phyloP scores from a whole-genome alignment of 2,797 vertebrate genomes.

The Pipistrellus nathusii region DNA sequence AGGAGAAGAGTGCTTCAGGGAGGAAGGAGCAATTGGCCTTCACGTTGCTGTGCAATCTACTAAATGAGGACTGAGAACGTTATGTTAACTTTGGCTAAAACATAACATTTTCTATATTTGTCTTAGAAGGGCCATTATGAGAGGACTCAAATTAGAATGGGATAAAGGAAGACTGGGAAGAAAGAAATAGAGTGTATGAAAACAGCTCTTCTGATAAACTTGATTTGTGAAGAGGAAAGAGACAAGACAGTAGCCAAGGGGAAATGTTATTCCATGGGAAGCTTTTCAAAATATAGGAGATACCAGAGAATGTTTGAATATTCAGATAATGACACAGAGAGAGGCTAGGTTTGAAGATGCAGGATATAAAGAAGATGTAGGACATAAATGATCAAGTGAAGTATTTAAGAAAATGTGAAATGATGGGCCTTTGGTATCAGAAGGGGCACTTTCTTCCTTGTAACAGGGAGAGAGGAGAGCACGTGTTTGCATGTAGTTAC shows the following conservation, averaged over 20 bases:
- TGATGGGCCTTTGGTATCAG: neutral
- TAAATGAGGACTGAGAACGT: neutral
- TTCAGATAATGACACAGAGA: neutral
- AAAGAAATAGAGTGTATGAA: neutral
- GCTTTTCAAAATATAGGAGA: neutral
- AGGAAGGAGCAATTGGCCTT: neutral
- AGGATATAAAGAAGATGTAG: neutral
- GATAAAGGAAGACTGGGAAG: neutral
- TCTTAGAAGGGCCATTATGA: neutral
- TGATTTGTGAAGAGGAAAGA: neutral
- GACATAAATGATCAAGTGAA: neutral
- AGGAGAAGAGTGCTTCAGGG: neutral
- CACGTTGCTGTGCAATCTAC: neutral
- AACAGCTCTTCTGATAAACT: neutral
- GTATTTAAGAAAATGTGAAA: slow-evolving; percentile 7
- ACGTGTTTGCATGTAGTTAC: neutral
- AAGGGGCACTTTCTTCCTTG: neutral
- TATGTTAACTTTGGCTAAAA: neutral
- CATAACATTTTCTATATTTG: neutral
- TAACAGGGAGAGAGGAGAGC: neutral
- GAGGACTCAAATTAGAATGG: neutral
- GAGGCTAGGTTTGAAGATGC: neutral
- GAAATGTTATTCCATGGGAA: neutral
- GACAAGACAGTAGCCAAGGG: neutral
- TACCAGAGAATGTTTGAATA: neutral